phyloP scores from a whole-genome alignment of 92 coral and sea anemone species.

The Diadumene lineata region DNA sequence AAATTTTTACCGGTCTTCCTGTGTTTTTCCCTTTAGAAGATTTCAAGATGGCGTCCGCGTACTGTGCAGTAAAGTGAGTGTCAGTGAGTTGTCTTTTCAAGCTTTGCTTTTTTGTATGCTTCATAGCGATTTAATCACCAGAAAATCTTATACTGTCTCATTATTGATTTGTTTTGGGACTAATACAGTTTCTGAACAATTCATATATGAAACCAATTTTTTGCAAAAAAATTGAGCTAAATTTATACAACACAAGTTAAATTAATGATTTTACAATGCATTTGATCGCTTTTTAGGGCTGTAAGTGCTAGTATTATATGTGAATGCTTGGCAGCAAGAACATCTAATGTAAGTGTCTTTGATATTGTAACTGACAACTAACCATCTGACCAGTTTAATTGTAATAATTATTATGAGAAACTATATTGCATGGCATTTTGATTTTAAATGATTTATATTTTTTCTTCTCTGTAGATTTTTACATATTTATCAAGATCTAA shows the following conservation, averaged over 20 bases:
- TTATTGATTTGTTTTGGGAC: no score
- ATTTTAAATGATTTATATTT: background rate
- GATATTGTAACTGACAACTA: background rate
- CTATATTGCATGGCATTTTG: background rate
- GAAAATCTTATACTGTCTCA: no score
- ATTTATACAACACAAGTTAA: no score
- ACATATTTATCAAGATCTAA: constrained; percentile 1
- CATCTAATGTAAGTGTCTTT: background rate
- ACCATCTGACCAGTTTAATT: background rate
- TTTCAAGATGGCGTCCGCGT: constrained; percentile 45
- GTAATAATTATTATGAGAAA: no score
- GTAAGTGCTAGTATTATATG: background rate
- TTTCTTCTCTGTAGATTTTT: background rate
- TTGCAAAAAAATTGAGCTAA: no score
- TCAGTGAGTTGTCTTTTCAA: no score
- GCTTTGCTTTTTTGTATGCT: no score
- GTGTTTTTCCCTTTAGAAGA: background rate
- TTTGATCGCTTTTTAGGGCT: background rate
- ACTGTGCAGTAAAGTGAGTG: no score
- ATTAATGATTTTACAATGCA: no score
- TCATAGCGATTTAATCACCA: no score
- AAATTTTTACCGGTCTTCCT: constrained; percentile 2
- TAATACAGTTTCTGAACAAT: no score
- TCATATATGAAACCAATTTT: no score
- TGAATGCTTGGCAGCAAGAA: background rate